Evolutionary conservation across 2,113 vertebrate genomes (phyloP), one percentile per base, ranked within the genome.

Genomic region (Labeo rohita): DNA sequence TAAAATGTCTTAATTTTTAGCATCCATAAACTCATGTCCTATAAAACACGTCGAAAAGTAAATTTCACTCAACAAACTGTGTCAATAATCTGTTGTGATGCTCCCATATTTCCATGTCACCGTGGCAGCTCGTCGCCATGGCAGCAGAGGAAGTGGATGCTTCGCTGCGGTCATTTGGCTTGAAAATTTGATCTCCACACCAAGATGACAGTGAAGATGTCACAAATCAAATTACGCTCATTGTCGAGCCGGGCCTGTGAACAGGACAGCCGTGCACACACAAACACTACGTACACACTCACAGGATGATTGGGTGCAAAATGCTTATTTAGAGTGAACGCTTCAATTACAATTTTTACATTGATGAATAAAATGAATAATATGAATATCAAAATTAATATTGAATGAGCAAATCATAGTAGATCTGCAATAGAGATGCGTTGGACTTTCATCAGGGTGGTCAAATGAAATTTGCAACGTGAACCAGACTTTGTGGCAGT

Each of bases 61-160:
- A 15, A 80, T 80, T 28, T 61, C 12, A 54, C 3, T 80, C 36
- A 15, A 61, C 54, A 80, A 80, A 45, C 54, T 15, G 77, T 80
- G 56, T 52, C 80, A 83, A 39, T 70, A 54, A 83, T 83, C 63
- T 83, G 63, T 83, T 83, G 49, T 70, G 80, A 83, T 83, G 80
- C 80, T 39, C 23, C 65, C 65, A 73, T 80, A 49, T 79, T 59
- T 72, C 8, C 52, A 49, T 72, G 59, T 80, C 49, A 47, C 66
- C 10, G 66, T 86, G 77, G 78, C 77, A 70, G 47, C 77, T 74
- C 45, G 18, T 86, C 68, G 15, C 85, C 85, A 86, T 86, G 78
- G 85, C 78, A 86, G 66, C 78, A 81, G 85, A 81, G 54, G 78
- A 81, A 81, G 77, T 73, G 52, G 78, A 81, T 81, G 85, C 52